Percentiles rank a stretch among this genome's conserved stretches.
Evolutionary conservation across 2,888 invertebrate species (phyloP).

Genomic region (Terebella lapidaria): DNA sequence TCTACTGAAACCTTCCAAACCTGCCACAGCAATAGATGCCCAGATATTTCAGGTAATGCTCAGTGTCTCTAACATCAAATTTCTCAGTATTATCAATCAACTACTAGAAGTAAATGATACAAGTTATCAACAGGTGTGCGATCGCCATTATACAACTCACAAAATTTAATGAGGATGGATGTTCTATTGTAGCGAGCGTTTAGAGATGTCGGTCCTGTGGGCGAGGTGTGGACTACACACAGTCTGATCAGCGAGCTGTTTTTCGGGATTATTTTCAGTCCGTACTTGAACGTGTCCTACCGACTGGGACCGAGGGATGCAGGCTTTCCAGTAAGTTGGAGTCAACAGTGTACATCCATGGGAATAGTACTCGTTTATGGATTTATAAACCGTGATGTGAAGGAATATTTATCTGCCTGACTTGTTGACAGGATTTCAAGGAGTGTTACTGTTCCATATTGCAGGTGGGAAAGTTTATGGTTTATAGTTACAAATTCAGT

Average conservation of each 20-base stretch:
- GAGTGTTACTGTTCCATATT: no score
- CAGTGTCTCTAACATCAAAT: no score
- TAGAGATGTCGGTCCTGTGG: conserved; percentile 17
- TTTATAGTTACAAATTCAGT: background rate
- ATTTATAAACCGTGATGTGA: no score
- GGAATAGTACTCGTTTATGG: no score
- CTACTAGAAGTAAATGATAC: no score
- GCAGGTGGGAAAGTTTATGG: background rate
- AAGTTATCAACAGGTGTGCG: no score
- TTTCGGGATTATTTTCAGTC: conserved; percentile 19
- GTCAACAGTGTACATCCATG: background rate
- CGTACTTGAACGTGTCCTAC: background rate
- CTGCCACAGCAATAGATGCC: conserved; percentile 30
- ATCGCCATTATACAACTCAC: no score
- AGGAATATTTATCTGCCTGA: no score
- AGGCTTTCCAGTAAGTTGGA: background rate
- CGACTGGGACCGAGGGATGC: background rate
- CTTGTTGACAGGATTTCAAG: no score
- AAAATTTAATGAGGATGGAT: no score
- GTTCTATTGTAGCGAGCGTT: background rate
- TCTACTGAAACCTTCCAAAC: conserved; percentile 26
- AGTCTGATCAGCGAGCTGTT: conserved; percentile 10
- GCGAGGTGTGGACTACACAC: conserved; percentile 23
- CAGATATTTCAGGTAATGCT: conserved; percentile 28
- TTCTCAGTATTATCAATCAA: no score